Evolutionary conservation across 2,888 invertebrate species (phyloP).

Genomic region (Hydriomena furcata): DNA sequence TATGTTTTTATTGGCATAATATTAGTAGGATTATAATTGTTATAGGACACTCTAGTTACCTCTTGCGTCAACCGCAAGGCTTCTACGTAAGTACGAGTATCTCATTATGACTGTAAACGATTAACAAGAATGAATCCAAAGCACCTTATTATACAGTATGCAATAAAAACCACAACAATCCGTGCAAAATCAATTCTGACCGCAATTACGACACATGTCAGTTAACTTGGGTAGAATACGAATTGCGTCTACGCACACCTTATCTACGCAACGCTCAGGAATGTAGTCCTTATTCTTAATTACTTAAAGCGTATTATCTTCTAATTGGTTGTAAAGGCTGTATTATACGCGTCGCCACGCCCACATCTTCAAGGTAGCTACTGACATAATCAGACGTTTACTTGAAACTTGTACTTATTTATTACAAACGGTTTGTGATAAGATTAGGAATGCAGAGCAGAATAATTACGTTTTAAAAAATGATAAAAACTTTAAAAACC

Average conservation of each 20-base stretch:
- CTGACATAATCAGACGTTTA: slow-evolving; percentile 22
- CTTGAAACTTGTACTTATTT: slow-evolving; percentile 13
- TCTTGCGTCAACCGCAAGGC: not conserved
- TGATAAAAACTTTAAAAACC: too few species aligned
- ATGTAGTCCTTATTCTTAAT: slow-evolving; percentile 20
- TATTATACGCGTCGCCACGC: slow-evolving; percentile 24
- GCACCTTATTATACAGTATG: slow-evolving; percentile 2
- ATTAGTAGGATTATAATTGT: too few species aligned
- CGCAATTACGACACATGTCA: slow-evolving; percentile 19
- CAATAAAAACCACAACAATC: slow-evolving; percentile 11
- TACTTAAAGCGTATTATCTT: slow-evolving; percentile 17
- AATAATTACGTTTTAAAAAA: too few species aligned
- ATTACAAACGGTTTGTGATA: slow-evolving; percentile 10
- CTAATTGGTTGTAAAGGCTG: slow-evolving; percentile 13
- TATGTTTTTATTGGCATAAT: too few species aligned
- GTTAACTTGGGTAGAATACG: slow-evolving; percentile 17
- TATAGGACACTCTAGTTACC: too few species aligned
- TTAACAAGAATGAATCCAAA: slow-evolving; percentile 7
- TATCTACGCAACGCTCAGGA: slow-evolving; percentile 9
- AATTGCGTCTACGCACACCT: slow-evolving; percentile 17
- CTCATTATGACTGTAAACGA: slow-evolving; percentile 3
- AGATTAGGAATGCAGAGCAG: slow-evolving; percentile 15
- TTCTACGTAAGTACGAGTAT: not conserved
- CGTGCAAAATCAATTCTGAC: slow-evolving; percentile 17
- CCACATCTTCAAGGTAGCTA: slow-evolving; percentile 27